These are phyloP conservation scores for Eupithecia pulchellata DNA, from an alignment of 2,888 invertebrate species.

Conservation along the genomic window DNA sequence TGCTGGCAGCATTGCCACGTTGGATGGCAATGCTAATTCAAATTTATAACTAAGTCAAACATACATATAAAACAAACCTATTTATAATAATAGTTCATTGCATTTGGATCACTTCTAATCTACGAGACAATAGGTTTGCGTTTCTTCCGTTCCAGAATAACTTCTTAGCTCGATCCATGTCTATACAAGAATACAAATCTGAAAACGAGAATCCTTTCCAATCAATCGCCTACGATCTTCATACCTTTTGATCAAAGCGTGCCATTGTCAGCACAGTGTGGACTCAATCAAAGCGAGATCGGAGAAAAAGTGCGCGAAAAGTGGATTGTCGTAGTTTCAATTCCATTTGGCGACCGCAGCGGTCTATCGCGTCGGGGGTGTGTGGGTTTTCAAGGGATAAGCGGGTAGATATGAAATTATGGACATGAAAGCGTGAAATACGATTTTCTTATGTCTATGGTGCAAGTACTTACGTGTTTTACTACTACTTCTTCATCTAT, in stretches of 20 bases:
- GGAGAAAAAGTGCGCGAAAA: slow-evolving; percentile 71
- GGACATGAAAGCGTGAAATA: neutral
- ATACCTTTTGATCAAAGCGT: slow-evolving; percentile 50
- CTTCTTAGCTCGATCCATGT: neutral
- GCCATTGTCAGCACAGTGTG: slow-evolving; percentile 58
- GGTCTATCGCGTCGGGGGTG: neutral
- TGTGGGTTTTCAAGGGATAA: neutral
- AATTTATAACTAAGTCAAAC: too few species aligned
- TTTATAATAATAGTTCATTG: too few species aligned
- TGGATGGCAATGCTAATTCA: too few species aligned
- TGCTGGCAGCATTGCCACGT: too few species aligned
- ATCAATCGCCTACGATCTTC: slow-evolving; percentile 19
- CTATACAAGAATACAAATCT: slow-evolving; percentile 6
- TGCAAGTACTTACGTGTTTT: too few species aligned
- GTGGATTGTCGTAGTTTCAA: slow-evolving; percentile 79
- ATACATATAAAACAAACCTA: too few species aligned
- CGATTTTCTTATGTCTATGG: neutral
- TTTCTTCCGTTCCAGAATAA: neutral
- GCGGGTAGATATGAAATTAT: neutral
- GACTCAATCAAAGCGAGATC: slow-evolving; percentile 76
- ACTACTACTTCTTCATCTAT: too few species aligned
- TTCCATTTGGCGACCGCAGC: slow-evolving; percentile 68
- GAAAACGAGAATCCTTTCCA: slow-evolving; percentile 18
- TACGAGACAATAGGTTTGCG: neutral
- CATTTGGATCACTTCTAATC: too few species aligned